A percentile compares a stretch with the other conserved stretches of the same genome.
phyloP scores from a whole-genome alignment of 1,140 invertebrate genomes.

The Campoletis sonorensis region DNA sequence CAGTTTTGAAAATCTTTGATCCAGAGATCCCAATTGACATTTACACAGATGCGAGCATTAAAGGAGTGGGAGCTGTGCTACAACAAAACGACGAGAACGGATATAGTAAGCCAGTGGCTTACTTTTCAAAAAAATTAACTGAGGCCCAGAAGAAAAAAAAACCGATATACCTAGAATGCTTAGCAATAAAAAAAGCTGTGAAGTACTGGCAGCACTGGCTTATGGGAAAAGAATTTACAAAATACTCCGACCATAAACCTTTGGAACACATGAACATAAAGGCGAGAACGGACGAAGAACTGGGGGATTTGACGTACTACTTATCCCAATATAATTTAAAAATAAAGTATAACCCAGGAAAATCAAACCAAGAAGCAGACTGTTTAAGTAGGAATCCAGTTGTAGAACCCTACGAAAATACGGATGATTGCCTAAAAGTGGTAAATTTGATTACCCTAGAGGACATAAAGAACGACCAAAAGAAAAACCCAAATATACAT shows the following conservation, averaged over 20 bases:
- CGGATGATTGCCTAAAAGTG: slow-evolving; percentile 50
- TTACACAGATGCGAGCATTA: slow-evolving; percentile 54
- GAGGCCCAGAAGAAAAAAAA: slow-evolving; percentile 56
- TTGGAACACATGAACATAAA: slow-evolving; percentile 50
- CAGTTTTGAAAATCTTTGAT: slow-evolving; percentile 54
- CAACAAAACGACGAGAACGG: slow-evolving; percentile 61
- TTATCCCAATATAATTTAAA: slow-evolving; percentile 57
- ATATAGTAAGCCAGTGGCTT: slow-evolving; percentile 38
- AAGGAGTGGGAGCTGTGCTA: slow-evolving; percentile 63
- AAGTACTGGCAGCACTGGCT: slow-evolving; percentile 51
- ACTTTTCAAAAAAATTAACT: slow-evolving; percentile 61
- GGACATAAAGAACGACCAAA: slow-evolving; percentile 48
- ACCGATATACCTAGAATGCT: slow-evolving; percentile 58
- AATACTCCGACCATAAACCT: slow-evolving; percentile 51
- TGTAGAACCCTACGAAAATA: slow-evolving; percentile 51
- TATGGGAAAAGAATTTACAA: slow-evolving; percentile 43
- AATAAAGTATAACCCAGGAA: slow-evolving; percentile 57
- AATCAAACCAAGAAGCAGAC: slow-evolving; percentile 56
- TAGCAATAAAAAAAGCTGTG: slow-evolving; percentile 64
- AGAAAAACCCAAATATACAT: slow-evolving; percentile 55
- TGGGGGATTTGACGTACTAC: slow-evolving; percentile 69
- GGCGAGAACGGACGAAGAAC: slow-evolving; percentile 61
- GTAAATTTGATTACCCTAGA: slow-evolving; percentile 51
- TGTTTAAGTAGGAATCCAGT: slow-evolving; percentile 57
- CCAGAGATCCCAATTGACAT: slow-evolving; percentile 61